phyloP scores from a whole-genome alignment of 2,888 invertebrate species.

The Camptogramma bilineatum region DNA sequence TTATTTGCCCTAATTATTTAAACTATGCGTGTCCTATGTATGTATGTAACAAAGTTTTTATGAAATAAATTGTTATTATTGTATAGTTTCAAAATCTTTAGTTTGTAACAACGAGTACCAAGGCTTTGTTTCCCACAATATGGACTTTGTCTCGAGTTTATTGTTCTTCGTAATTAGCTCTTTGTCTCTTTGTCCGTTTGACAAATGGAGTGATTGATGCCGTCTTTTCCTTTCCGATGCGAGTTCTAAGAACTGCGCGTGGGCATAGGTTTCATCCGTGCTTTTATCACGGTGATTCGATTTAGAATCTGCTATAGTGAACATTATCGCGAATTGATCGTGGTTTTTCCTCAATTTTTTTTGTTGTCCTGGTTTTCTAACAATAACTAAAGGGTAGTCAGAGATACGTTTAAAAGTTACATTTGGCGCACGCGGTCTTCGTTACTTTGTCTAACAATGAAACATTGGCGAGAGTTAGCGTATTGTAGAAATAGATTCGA shows the following conservation, averaged over 20 bases:
- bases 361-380: neutral
- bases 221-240: constrained; percentile 9
- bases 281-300: constrained; percentile 15
- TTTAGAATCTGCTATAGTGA: constrained; percentile 1
- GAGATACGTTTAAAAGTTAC: too few relatives aligned
- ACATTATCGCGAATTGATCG: neutral
- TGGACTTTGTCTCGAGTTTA: constrained; percentile 28
- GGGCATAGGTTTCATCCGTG: constrained; percentile 20
- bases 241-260: constrained; percentile 27
- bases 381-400: neutral
- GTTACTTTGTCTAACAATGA: too few relatives aligned
- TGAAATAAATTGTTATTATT: too few relatives aligned
- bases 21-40: too few relatives aligned
- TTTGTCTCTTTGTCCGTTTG: constrained; percentile 35
- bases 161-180: constrained; percentile 29
- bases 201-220: constrained; percentile 33
- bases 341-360: neutral
- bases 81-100: neutral
- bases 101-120: neutral
- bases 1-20: too few relatives aligned
- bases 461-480: too few relatives aligned
- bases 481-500: too few relatives aligned
- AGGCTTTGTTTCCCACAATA: constrained; percentile 24
- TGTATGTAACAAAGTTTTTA: too few relatives aligned
- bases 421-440: too few relatives aligned